A percentile compares a stretch with the other conserved stretches of the same genome.
These are phyloP conservation scores for Pachyuromys duprasi DNA, from an alignment of 2,797 vertebrate genomes.

Conservation along the genomic window DNA sequence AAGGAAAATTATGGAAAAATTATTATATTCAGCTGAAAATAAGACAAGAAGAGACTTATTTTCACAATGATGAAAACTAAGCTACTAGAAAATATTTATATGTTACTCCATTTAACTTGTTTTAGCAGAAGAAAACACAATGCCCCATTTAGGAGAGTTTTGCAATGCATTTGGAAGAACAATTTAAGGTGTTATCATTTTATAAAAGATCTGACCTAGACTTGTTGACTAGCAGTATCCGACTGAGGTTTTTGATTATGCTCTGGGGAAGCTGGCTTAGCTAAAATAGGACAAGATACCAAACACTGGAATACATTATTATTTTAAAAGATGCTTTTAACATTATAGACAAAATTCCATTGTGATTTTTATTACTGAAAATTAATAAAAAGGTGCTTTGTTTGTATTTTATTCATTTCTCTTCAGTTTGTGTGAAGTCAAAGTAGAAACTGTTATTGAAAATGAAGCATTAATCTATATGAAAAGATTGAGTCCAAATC, in stretches of 20 bases:
- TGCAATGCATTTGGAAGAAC: neutral
- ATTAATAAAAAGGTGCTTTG: neutral
- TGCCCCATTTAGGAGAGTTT: neutral
- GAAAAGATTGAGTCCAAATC: neutral
- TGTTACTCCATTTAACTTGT: neutral
- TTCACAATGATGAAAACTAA: neutral
- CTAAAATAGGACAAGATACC: neutral
- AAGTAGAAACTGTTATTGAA: neutral
- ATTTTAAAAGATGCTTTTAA: neutral
- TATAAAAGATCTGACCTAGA: neutral
- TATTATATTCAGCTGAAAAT: neutral
- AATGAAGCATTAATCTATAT: neutral
- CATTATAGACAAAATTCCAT: neutral
- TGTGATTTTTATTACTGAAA: neutral
- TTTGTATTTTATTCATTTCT: slow-evolving; percentile 14
- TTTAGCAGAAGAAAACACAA: slow-evolving; percentile 5
- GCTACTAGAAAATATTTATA: neutral
- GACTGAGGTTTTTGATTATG: neutral
- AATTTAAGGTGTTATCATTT: neutral
- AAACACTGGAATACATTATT: neutral
- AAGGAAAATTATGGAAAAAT: neutral
- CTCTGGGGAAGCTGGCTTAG: neutral
- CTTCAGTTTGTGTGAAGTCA: neutral
- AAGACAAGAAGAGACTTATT: neutral
- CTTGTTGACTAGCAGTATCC: neutral